These are phyloP conservation scores for Salvator merianae DNA, from an alignment of 2,113 vertebrate species.

Conservation along the genomic window DNA sequence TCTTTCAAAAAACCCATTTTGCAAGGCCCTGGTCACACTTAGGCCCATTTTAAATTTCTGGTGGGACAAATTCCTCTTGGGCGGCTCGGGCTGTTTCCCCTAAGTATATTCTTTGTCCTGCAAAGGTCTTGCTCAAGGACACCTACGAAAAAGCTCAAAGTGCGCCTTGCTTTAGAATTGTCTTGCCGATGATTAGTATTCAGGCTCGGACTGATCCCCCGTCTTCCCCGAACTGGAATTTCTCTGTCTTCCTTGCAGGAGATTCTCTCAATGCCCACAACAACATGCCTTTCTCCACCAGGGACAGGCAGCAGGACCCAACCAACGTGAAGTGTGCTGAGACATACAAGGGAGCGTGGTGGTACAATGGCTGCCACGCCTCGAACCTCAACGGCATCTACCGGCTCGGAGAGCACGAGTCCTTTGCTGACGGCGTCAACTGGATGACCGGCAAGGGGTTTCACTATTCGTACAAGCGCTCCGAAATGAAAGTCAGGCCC, in stretches of 20 bases:
- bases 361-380: not conserved
- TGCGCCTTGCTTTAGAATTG: no score
- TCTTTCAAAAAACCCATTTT: not conserved
- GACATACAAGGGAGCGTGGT: not conserved
- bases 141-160: no score
- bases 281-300: slow-evolving; percentile 11
- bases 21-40: no score
- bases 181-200: no score
- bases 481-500: slow-evolving; percentile 4
- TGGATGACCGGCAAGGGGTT: not conserved
- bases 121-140: no score
- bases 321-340: not conserved
- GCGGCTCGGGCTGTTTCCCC: no score
- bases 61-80: no score
- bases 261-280: not conserved
- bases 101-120: no score
- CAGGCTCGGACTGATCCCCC: no score
- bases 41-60: no score
- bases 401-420: not conserved
- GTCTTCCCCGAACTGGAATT: no score
- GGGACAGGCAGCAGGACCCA: not conserved
- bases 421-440: not conserved
- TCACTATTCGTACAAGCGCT: not conserved
- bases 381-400: slow-evolving; percentile 11
- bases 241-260: not conserved